phyloP scores from a whole-genome alignment of 2,888 invertebrate genomes.

The Stenodema calcarata region DNA sequence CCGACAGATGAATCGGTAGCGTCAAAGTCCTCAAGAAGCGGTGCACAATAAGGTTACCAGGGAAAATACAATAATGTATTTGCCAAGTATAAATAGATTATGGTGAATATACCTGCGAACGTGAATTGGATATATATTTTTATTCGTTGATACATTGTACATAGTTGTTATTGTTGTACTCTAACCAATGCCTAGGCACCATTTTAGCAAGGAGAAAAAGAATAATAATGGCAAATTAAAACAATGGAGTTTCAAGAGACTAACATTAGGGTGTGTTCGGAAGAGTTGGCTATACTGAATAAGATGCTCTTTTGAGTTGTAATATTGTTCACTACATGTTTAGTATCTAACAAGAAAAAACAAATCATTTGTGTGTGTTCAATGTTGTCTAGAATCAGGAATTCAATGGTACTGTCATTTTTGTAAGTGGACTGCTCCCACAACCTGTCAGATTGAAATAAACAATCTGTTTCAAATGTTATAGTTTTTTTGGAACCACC shows the following conservation, averaged over 20 bases:
- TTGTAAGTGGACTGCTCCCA: conserved; percentile 38
- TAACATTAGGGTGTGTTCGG: not conserved
- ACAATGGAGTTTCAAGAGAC: not conserved
- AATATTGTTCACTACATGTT: conserved; percentile 20
- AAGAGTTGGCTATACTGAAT: not conserved
- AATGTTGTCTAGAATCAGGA: conserved; percentile 28
- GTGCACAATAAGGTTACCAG: not conserved
- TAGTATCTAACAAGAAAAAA: conserved; percentile 26
- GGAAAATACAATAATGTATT: not conserved
- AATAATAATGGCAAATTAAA: not conserved
- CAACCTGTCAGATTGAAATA: conserved; percentile 41
- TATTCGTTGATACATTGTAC: conserved; percentile 8
- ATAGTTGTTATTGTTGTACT: conserved; percentile 30
- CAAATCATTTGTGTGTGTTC: conserved; percentile 34
- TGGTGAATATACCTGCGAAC: not conserved
- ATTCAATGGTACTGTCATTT: conserved; percentile 37
- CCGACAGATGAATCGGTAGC: not conserved
- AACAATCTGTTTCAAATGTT: conserved; percentile 21
- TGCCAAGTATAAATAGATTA: not conserved
- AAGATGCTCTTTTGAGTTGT: not conserved
- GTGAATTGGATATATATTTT: conserved; percentile 6
- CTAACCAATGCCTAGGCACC: conserved; percentile 8
- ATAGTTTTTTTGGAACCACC: no score
- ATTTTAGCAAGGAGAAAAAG: not conserved
- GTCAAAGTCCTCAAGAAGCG: not conserved